Base-by-base conservation (phyloP, 2,113 vertebrate species). In the Ascaphus truei region DNA sequence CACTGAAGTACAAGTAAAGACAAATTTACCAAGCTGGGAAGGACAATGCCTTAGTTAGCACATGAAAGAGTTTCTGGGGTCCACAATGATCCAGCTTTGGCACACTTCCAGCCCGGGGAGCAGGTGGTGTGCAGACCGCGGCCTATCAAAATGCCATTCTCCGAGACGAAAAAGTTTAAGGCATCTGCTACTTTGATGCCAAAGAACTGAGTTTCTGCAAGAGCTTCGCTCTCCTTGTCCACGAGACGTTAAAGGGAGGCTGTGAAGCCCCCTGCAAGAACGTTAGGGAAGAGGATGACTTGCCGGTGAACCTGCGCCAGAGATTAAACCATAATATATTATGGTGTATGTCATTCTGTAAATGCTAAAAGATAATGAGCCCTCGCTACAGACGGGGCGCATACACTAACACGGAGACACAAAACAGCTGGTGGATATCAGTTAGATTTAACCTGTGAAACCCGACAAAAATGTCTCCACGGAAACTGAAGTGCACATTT, bases 1-100 rank as follows among this genome's bases (percentile, higher is more conserved):
- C 60, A 73, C 61, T 53, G 34, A 71, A 71, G 72, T 75, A 83
- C 80, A 83, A 83, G 74, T 69, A 75, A 79, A 79, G 80, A 78
- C 78, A 79, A 78, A 82, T 80, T 76, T 79, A 72, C 68, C 58
- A 67, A 74, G 69, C 56, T 63, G 71, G 55, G 73, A 59, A 23
- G 62, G 68, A 78, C 77, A 77, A 79, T 80, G 73, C 62, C 52
- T 58, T 77, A 58, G 64, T 79, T 83, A 76, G 60, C 80, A 81
- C 76, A 79, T 80, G 73, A 84, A 80, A 81, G 60, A 31, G 27
- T 68, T 60, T 68, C 29, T 43, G 72, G 72, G 63, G 62, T 74
- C 25, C 68, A 60, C n/a, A 75, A 53, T 51, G 67, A 72, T 48
- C 63, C 67, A 66, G 13, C 43, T 67, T 39, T 76, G 74, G 74